These are phyloP conservation scores for Lucifuga dentata DNA, from an alignment of 2,113 vertebrate genomes.

Conservation along the genomic window DNA sequence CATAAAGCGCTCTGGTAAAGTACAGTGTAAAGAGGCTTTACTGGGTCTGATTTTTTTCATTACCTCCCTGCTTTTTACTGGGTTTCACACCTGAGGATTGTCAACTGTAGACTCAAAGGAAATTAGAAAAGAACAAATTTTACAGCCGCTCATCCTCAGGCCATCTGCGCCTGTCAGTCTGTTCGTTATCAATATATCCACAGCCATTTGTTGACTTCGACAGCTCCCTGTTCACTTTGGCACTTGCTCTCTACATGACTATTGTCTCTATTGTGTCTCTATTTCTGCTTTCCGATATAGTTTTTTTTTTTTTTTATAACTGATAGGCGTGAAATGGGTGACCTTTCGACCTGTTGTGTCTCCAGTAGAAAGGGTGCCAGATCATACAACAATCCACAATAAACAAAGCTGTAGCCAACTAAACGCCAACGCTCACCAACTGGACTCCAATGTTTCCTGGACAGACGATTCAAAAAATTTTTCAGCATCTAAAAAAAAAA, in stretches of 20 bases:
- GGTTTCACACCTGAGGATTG: constrained; percentile 26
- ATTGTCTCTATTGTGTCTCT: constrained; percentile 32
- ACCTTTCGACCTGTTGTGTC: constrained; percentile 35
- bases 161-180: constrained; percentile 12
- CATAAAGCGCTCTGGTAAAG: too few species aligned
- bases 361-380: constrained; percentile 51
- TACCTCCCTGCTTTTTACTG: too few species aligned
- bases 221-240: constrained; percentile 4
- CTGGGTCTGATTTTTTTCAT: not conserved
- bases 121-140: not conserved
- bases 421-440: constrained; percentile 71
- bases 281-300: constrained; percentile 2
- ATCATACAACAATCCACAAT: constrained; percentile 47
- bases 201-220: constrained; percentile 13
- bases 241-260: not conserved
- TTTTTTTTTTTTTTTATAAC: constrained; percentile 14
- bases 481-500: not conserved
- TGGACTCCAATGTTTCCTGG: constrained; percentile 53
- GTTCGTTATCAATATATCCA: not conserved
- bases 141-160: constrained; percentile 20
- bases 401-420: constrained; percentile 41
- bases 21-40: not conserved
- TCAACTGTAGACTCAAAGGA: not conserved
- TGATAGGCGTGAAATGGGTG: constrained; percentile 26
- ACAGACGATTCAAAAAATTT: constrained; percentile 26